phyloP scores from a whole-genome alignment of 2,797 vertebrate species.

The Hoplostethus atlanticus region DNA sequence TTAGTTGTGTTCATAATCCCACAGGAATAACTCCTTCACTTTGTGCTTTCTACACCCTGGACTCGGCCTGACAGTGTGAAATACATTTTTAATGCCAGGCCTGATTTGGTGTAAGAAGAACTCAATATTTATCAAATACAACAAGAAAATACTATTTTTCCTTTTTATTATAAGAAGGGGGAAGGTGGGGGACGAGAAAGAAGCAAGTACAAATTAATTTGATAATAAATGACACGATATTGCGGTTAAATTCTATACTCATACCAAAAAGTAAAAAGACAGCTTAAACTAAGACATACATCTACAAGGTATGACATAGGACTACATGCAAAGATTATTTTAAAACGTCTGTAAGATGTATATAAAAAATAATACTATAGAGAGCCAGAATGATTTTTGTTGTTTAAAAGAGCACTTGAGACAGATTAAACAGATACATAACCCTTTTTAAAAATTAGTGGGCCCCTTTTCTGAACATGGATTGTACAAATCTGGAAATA shows the following conservation, averaged over 20 bases:
- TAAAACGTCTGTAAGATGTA: constrained; percentile 77
- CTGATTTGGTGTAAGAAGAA: neutral
- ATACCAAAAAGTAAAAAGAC: constrained; percentile 76
- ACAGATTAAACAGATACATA: constrained; percentile 75
- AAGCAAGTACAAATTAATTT: constrained; percentile 81
- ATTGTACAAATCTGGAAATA: constrained; percentile 40
- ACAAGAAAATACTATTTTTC: constrained; percentile 17
- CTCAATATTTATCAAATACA: constrained; percentile 11
- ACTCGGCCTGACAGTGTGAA: no score
- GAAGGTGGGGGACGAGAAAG: constrained; percentile 46
- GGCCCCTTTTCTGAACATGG: constrained; percentile 47
- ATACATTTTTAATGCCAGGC: neutral
- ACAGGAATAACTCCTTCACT: neutral
- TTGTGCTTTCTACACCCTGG: neutral
- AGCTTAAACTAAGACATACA: constrained; percentile 79
- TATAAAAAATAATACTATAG: constrained; percentile 85
- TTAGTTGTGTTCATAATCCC: neutral
- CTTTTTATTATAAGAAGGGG: constrained; percentile 81
- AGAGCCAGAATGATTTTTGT: constrained; percentile 70
- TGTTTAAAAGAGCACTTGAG: constrained; percentile 71
- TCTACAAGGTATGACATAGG: constrained; percentile 76
- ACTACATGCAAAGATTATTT: constrained; percentile 87
- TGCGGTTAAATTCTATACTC: constrained; percentile 77
- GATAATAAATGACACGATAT: constrained; percentile 78
- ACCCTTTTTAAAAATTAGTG: constrained; percentile 65